Percentiles rank a stretch among this genome's conserved stretches.
phyloP scores from a whole-genome alignment of 2,888 invertebrate species.

The Pollenia amentaria region DNA sequence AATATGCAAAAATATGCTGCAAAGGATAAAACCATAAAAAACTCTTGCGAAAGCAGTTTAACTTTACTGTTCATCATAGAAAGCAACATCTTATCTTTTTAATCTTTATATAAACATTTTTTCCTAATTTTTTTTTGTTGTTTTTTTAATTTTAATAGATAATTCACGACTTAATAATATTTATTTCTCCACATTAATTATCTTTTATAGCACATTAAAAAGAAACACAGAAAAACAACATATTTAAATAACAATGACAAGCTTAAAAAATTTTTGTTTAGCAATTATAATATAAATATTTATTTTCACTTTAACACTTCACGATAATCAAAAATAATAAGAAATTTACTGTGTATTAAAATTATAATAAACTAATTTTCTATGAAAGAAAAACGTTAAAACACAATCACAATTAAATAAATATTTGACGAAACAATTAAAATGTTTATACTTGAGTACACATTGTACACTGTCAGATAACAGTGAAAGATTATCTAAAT shows the following conservation, averaged over 20 bases:
- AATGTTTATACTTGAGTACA: conserved; percentile 6
- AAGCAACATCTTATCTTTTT: too few species aligned
- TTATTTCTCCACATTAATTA: too few species aligned
- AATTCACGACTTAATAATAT: too few species aligned
- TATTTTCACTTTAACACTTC: conserved; percentile 56
- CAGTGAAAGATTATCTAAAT: conserved; percentile 27
- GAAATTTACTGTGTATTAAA: background rate
- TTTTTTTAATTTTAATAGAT: too few species aligned
- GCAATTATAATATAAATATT: conserved; percentile 53
- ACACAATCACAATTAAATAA: conserved; percentile 28
- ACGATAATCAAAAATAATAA: background rate
- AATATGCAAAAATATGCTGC: too few species aligned
- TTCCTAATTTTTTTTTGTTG: too few species aligned
- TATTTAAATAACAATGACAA: conserved; percentile 43
- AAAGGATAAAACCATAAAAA: too few species aligned
- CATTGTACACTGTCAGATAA: conserved; percentile 41
- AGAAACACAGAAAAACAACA: conserved; percentile 2
- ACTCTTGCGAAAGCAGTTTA: too few species aligned
- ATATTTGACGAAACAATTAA: conserved; percentile 29
- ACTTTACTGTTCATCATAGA: too few species aligned
- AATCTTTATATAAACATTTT: too few species aligned
- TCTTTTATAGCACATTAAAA: conserved; percentile 9
- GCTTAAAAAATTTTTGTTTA: conserved; percentile 35
- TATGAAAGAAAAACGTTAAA: background rate
- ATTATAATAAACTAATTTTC: background rate